Evolutionary conservation across 2,113 vertebrate genomes (phyloP), one percentile per base, ranked within the genome.

Genomic region (Salvator merianae): DNA sequence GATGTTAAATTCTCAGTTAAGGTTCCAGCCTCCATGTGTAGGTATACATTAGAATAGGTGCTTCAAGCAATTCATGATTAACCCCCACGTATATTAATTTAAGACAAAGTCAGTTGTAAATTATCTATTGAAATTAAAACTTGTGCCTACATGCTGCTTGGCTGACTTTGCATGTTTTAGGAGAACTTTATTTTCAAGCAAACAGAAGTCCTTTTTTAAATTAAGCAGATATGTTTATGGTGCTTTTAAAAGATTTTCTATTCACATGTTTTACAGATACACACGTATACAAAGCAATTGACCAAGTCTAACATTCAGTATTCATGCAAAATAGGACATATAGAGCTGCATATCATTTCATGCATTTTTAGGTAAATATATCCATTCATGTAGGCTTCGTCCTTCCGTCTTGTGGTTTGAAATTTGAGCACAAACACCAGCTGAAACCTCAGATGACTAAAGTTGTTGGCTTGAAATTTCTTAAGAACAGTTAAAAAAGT

Each of bases 381-480:
- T 28, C 20, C 50, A 55, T 47, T 63, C 2, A 26, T 75, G 68
- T 62, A 87, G n/a, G 1, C 65, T 86, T 89, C 82, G 88, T 77
- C 30, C 62, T 86, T 69, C 65, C 75, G 32, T 32, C 66, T 69
- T 74, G 24, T 38, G 74, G 53, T 4, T 79, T 0, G 7, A 69
- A 90, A 89, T 32, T 69, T 76, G 1, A 76, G 82, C 1, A 89
- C 28, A 43, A 38, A 74, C 69, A 80, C 36, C 65, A 84, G 83
- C 81, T 84, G 71, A 84, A 80, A 62, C 6, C 30, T 63, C 7
- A 24, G 71, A 83, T 65, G 22, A 10, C 82, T 0, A 76, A 50
- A 0, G 9, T 65, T 40, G 66, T 79, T 76, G 47, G 59, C 47
- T 85, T 78, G n/a, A 43, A 20, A 79, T 63, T 10, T 5, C 0